Base-by-base conservation (phyloP, 2,113 vertebrate genomes). In the Psephotus haematonotus region DNA sequence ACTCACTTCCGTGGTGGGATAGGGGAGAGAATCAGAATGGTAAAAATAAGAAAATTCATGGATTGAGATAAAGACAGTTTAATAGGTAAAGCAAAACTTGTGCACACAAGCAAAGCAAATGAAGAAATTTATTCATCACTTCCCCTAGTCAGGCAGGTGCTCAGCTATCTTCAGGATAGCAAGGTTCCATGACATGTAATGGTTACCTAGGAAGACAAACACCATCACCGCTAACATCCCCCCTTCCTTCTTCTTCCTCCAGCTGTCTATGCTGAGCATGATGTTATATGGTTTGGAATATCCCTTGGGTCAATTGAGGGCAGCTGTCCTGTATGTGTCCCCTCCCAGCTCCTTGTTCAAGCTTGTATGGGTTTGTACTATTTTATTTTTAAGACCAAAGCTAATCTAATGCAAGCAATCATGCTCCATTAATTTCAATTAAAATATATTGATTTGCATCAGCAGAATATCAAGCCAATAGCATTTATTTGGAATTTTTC, bases 361-460 rank as follows among this genome's bases (percentile, higher is more conserved):
- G 44, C 24, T 68, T 64, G 2, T 44, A 20, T 68, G 17, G 6
- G 13, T 77, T 87, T 53, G 10, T 28, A 47, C 3, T 62, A 23
- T 65, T 85, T 86, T 52, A n/a, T 69, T 95, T 76, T 81, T 88
- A 12, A 90, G 67, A 60, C 47, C 12, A 67, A 79, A 57, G 74
- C 37, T 90, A 50, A 60, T 68, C 11, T 80, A 64, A 60, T 59
- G 17, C 12, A 80, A 87, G 69, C 17, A 10, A 74, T 57, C 37
- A 78, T n/a, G 37, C 41, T 80, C 59, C n/a, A 67, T 90, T 90
- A 77, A 92, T 88, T 94, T 88, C 23, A 83, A 37, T 80, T 82
- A 62, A 90, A 90, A 85, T 47, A 68, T 55, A 81, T 88, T 81
- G 79, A 88, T 95, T 93, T 92, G 17, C 55, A 78, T 63, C 55